Percentiles rank a stretch among this genome's conserved stretches.
These are phyloP conservation scores for Drosophila pachea DNA, from an alignment of 1,140 invertebrate species.

Conservation along the genomic window DNA sequence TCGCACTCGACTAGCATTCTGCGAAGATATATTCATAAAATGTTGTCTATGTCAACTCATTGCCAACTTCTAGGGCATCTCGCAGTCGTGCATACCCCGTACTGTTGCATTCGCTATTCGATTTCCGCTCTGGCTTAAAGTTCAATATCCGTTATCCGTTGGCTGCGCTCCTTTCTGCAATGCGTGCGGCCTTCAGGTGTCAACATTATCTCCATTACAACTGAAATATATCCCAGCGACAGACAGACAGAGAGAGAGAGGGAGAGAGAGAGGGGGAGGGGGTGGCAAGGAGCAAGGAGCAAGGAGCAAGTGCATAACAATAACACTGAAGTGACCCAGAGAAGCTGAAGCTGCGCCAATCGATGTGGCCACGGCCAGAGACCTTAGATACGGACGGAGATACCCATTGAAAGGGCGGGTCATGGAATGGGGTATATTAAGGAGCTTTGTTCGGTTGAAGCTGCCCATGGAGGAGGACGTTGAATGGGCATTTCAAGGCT, in stretches of 20 bases:
- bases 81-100: background rate
- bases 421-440: no score
- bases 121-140: constrained; percentile 57
- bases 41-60: no score
- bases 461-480: no score
- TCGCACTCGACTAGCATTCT: no score
- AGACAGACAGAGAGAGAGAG: background rate
- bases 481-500: no score
- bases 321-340: constrained; percentile 3
- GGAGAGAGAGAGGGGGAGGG: background rate
- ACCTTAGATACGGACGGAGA: no score
- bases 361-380: constrained; percentile 15
- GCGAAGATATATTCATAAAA: no score
- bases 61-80: background rate
- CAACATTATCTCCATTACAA: constrained; percentile 63
- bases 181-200: constrained; percentile 59
- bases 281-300: background rate
- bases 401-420: no score
- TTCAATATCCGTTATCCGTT: constrained; percentile 53
- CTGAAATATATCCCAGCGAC: constrained; percentile 55
- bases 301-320: background rate
- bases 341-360: constrained; percentile 32
- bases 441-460: no score
- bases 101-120: background rate
- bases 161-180: background rate